Percentiles rank a stretch among this genome's conserved stretches.
These are phyloP conservation scores for Bombycilla garrulus DNA, from an alignment of 2,113 vertebrate species.

Conservation along the genomic window DNA sequence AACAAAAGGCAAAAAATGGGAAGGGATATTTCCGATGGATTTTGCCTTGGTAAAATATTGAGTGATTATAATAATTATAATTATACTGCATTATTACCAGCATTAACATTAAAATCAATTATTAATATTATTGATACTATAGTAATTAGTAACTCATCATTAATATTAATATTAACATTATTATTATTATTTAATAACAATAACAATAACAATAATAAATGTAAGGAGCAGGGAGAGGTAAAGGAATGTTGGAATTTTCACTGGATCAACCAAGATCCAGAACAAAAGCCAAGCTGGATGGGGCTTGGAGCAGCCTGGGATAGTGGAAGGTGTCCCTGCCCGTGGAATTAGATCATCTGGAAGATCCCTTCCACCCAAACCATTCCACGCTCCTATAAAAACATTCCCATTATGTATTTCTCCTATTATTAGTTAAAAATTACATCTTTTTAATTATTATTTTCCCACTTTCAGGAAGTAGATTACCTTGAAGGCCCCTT, in stretches of 20 bases:
- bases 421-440: not conserved
- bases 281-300: accelerated
- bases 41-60: not conserved
- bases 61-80: not conserved
- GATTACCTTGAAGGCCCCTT: too few species aligned
- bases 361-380: not conserved
- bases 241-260: not conserved
- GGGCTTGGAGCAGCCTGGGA: not conserved
- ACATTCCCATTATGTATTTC: not conserved
- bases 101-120: too few species aligned
- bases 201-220: too few species aligned
- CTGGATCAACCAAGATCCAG: not conserved
- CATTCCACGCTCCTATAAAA: not conserved
- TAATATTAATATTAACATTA: too few species aligned
- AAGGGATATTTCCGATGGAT: not conserved
- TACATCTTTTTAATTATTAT: accelerated
- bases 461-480: not conserved
- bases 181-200: too few species aligned
- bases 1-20: not conserved
- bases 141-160: too few species aligned
- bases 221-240: not conserved
- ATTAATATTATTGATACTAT: too few species aligned
- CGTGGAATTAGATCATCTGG: too few species aligned
- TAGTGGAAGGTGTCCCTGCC: not conserved
- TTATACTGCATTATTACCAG: too few species aligned